These are phyloP conservation scores for Anastrepha obliqua DNA, from an alignment of 1,140 invertebrate genomes.

Conservation along the genomic window DNA sequence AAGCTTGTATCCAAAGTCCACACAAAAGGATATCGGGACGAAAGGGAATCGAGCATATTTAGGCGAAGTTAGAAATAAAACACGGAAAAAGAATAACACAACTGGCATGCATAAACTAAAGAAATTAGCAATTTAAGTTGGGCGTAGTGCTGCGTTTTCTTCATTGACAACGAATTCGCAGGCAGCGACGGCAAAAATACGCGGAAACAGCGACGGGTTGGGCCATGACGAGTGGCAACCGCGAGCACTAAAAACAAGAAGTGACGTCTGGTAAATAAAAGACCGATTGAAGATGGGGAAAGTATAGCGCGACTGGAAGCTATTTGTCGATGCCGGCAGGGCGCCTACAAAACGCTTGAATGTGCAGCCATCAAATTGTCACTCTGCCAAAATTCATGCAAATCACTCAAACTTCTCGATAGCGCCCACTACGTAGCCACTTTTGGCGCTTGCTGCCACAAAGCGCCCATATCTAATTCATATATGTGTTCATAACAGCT, in stretches of 20 bases:
- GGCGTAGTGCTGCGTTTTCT: background rate
- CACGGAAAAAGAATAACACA: background rate
- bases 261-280: background rate
- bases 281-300: background rate
- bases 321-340: background rate
- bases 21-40: too few relatives aligned
- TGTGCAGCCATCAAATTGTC: background rate
- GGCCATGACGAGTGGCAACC: background rate
- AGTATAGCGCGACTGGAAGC: background rate
- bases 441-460: background rate
- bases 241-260: background rate
- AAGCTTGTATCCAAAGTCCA: too few relatives aligned
- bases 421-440: background rate
- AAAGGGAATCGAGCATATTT: background rate
- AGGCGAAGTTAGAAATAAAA: background rate
- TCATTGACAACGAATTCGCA: background rate
- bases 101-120: background rate
- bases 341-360: background rate
- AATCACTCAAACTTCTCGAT: constrained; percentile 26
- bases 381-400: background rate
- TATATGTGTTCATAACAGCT: background rate
- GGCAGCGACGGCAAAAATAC: constrained; percentile 8
- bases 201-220: background rate
- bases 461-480: background rate
- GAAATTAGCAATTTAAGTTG: background rate